These are phyloP conservation scores for Eira barbara DNA, from an alignment of 2,113 vertebrate genomes.

Conservation along the genomic window DNA sequence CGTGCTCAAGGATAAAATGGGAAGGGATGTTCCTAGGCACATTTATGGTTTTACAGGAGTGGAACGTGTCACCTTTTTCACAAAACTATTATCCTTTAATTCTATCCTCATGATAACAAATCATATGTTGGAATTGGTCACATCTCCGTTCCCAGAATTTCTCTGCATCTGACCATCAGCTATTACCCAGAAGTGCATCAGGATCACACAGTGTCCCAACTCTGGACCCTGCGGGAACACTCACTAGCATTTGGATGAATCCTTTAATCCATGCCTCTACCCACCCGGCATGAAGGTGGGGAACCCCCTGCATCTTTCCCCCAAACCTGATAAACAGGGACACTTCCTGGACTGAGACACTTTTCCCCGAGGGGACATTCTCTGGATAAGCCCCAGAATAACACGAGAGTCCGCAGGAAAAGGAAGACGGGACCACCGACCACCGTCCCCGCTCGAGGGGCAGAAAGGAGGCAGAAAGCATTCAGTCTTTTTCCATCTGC, in stretches of 20 bases:
- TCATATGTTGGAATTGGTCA: background rate
- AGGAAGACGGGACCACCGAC: background rate
- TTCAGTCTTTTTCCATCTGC: background rate
- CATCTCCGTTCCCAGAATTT: background rate
- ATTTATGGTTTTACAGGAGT: background rate
- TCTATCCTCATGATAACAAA: background rate
- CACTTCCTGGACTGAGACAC: too few species aligned
- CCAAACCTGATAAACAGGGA: fast-evolving
- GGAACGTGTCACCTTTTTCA: background rate
- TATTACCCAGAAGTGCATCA: background rate
- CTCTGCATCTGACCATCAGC: fast-evolving
- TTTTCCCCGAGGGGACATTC: background rate
- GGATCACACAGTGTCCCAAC: background rate
- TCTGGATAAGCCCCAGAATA: background rate
- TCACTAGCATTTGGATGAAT: background rate
- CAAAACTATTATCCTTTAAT: background rate
- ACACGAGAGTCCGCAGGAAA: too few species aligned
- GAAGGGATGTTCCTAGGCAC: background rate
- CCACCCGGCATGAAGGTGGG: background rate
- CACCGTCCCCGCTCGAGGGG: background rate
- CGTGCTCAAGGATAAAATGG: background rate
- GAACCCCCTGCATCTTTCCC: fast-evolving
- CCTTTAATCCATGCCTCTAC: too few species aligned
- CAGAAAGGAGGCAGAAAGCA: background rate
- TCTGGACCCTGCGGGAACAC: fast-evolving